Percentiles rank a stretch among this genome's conserved stretches.
These are phyloP conservation scores for Nyctibius grandis DNA, from an alignment of 2,797 vertebrate genomes.

Conservation along the genomic window DNA sequence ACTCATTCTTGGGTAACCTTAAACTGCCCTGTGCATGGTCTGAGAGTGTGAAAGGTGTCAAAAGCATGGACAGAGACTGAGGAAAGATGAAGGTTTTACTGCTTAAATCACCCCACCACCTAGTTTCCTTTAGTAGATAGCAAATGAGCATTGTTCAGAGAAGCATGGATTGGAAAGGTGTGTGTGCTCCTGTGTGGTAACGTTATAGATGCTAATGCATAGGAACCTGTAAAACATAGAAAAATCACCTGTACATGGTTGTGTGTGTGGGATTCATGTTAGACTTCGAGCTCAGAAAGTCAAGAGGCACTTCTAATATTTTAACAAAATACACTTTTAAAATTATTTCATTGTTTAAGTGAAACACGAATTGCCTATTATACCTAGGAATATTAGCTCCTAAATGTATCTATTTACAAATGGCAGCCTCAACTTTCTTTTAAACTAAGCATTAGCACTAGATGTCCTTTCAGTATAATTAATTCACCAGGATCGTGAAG, in stretches of 20 bases:
- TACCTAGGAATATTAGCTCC: not conserved
- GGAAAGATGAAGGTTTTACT: not conserved
- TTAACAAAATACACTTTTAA: not conserved
- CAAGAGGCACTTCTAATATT: not conserved
- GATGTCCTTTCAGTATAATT: not conserved
- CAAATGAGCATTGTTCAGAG: not conserved
- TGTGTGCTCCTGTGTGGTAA: fast-evolving
- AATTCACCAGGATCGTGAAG: not conserved
- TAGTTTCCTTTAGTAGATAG: not conserved
- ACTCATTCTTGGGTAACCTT: not conserved
- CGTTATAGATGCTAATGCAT: fast-evolving
- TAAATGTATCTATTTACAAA: not conserved
- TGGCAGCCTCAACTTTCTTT: not conserved
- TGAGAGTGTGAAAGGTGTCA: not conserved
- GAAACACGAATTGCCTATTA: not conserved
- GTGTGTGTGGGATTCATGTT: not conserved
- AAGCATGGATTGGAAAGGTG: not conserved
- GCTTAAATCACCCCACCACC: not conserved
- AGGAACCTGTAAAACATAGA: not conserved
- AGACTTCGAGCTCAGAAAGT: not conserved
- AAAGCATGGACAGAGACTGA: not conserved
- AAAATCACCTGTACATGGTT: not conserved
- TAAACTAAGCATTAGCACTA: not conserved
- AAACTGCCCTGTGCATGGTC: not conserved
- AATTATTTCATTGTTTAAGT: not conserved